phyloP scores from a whole-genome alignment of 2,888 invertebrate species.

The Hyppa rectilinea region DNA sequence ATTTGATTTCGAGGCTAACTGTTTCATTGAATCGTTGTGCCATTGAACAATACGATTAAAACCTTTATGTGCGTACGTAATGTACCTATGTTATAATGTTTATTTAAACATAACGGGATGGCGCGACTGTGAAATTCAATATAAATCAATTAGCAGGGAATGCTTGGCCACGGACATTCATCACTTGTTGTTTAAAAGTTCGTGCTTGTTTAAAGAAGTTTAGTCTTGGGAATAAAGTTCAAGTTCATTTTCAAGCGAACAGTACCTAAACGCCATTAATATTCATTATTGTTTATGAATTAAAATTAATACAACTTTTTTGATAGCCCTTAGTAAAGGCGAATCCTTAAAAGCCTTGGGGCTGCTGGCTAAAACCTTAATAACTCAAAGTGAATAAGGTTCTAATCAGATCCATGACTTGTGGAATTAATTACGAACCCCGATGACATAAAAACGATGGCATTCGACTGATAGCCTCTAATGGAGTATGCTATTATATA shows the following conservation, averaged over 20 bases:
- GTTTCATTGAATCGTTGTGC: background rate
- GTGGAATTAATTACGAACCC: constrained; percentile 67
- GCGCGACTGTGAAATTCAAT: background rate
- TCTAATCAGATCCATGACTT: constrained; percentile 61
- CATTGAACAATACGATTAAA: background rate
- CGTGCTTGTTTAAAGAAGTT: constrained; percentile 55
- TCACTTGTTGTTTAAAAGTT: constrained; percentile 52
- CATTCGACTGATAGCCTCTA: constrained; percentile 46
- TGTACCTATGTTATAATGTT: background rate
- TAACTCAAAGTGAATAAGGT: constrained; percentile 71
- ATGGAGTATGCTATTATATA: constrained; percentile 54
- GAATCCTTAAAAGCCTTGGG: constrained; percentile 53
- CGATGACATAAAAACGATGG: constrained; percentile 59
- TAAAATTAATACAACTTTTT: constrained; percentile 78
- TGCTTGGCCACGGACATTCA: constrained; percentile 19
- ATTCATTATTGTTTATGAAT: constrained; percentile 80
- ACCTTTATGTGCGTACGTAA: background rate
- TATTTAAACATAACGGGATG: background rate
- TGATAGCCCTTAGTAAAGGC: constrained; percentile 66
- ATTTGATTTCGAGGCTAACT: background rate
- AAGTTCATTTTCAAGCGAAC: constrained; percentile 65
- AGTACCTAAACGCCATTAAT: constrained; percentile 75
- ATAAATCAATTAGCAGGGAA: constrained; percentile 38
- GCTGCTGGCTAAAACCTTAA: constrained; percentile 60
- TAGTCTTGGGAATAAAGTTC: constrained; percentile 39